phyloP scores from a whole-genome alignment of 2,113 vertebrate species.

The Chunga burmeisteri region DNA sequence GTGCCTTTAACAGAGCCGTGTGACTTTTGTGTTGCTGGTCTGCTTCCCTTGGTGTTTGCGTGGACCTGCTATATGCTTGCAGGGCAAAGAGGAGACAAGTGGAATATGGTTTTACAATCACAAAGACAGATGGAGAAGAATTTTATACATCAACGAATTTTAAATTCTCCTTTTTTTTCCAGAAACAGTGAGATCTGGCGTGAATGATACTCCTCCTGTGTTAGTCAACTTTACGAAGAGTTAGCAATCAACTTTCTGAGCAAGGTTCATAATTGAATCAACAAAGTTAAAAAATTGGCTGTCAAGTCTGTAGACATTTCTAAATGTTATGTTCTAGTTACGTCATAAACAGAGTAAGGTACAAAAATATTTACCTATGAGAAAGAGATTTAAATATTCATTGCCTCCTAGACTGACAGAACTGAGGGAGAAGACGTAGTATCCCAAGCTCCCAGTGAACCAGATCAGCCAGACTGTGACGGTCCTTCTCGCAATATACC shows the following conservation, averaged over 20 bases:
- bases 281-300: not conserved
- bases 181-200: not conserved
- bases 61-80: not conserved
- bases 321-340: not conserved
- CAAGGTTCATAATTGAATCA: not conserved
- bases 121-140: not conserved
- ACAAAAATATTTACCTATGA: slow-evolving; percentile 82
- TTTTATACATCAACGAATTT: not conserved
- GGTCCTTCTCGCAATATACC: slow-evolving; percentile 83
- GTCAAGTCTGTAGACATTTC: not conserved
- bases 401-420: slow-evolving; percentile 88
- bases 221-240: not conserved
- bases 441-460: slow-evolving; percentile 92
- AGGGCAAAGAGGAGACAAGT: not conserved
- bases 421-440: slow-evolving; percentile 89
- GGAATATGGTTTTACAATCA: not conserved
- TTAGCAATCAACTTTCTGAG: not conserved
- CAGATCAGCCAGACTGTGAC: slow-evolving; percentile 91
- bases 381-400: slow-evolving; percentile 90
- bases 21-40: not conserved
- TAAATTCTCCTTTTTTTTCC: not conserved
- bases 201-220: not conserved
- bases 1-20: not conserved
- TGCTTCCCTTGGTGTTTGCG: not conserved
- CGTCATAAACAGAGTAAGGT: not conserved